Conservation (phyloP, 2,888 invertebrate genomes). For the Elegia similella region DNA sequence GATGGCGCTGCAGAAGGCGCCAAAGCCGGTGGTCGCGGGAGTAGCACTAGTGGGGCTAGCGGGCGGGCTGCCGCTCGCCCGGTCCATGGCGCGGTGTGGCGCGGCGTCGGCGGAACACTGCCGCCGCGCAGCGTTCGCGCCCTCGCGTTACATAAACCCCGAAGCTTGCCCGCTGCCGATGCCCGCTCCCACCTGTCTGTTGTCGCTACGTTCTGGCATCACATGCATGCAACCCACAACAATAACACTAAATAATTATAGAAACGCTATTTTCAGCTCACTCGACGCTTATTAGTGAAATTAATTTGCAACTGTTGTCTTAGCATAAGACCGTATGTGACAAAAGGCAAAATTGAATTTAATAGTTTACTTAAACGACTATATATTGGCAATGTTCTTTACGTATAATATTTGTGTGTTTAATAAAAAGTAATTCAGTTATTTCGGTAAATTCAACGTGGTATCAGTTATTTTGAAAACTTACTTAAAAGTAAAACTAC, state of each 20-base stretch:
- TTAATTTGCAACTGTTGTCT: constrained; percentile 47
- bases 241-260: constrained; percentile 79
- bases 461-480: no score
- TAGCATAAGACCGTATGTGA: neutral
- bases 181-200: constrained; percentile 74
- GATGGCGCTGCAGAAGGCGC: constrained; percentile 78
- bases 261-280: constrained; percentile 64
- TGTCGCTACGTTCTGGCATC: constrained; percentile 75
- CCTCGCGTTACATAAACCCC: constrained; percentile 69
- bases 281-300: constrained; percentile 48
- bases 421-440: no score
- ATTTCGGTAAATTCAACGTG: no score
- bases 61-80: constrained; percentile 56
- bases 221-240: constrained; percentile 69
- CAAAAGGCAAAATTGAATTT: neutral
- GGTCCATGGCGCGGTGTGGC: constrained; percentile 58
- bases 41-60: constrained; percentile 53
- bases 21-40: constrained; percentile 65
- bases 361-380: neutral
- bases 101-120: constrained; percentile 67
- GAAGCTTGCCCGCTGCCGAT: constrained; percentile 46
- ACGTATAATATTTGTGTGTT: no score
- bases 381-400: neutral
- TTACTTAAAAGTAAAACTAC: no score
- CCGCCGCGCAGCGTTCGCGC: constrained; percentile 55